Conservation (phyloP, 2,113 vertebrate species). For the Oreocharis arfaki region DNA sequence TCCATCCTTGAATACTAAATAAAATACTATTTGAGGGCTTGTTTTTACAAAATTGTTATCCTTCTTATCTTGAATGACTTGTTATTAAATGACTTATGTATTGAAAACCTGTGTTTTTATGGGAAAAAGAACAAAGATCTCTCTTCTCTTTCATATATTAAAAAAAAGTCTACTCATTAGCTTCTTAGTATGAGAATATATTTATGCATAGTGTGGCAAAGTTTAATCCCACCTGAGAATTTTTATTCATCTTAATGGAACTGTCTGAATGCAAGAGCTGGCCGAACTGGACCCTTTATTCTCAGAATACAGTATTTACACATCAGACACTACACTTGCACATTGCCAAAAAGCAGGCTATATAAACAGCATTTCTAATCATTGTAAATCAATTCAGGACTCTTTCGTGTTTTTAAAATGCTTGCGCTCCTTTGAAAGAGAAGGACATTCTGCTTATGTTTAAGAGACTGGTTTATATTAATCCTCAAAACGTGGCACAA, state of each 20-base stretch:
- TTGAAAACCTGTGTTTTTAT: not conserved
- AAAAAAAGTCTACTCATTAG: not conserved
- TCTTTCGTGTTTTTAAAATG: not conserved
- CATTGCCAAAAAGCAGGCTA: not conserved
- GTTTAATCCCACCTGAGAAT: not conserved
- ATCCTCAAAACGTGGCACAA: not conserved
- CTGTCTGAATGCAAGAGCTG: not conserved
- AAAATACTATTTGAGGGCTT: not conserved
- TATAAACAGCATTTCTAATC: not conserved
- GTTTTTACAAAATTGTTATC: not conserved
- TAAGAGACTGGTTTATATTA: not conserved
- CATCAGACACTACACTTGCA: not conserved
- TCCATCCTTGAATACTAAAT: slow-evolving; percentile 31
- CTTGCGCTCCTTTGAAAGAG: not conserved
- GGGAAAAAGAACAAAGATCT: not conserved
- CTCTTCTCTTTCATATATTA: not conserved
- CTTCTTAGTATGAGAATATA: not conserved
- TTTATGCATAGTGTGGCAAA: not conserved
- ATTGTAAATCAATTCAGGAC: not conserved
- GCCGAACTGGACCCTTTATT: not conserved
- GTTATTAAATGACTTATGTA: not conserved
- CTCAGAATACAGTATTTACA: not conserved
- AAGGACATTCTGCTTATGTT: not conserved
- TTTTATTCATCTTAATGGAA: not conserved
- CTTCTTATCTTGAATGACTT: not conserved